Conservation (phyloP, 2,888 invertebrate genomes). For the Prenolepis imparis region DNA sequence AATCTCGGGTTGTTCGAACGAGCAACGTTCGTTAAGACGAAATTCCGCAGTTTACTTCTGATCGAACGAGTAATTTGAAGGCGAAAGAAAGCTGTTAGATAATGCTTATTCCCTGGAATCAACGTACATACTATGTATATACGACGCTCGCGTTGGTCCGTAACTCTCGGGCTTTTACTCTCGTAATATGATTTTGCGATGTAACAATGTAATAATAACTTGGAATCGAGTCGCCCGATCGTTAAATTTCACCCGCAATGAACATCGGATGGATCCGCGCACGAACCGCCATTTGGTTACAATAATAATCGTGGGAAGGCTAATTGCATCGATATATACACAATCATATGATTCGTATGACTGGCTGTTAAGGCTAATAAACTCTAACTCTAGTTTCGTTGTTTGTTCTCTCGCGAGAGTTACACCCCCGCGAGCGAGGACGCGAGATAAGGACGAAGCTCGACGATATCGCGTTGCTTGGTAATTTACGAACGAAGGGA, state of each 20-base stretch:
- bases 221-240: neutral
- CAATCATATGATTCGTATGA: conserved; percentile 42
- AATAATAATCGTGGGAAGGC: neutral
- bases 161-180: neutral
- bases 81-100: conserved; percentile 20
- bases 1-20: conserved; percentile 69
- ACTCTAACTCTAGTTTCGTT: conserved; percentile 40
- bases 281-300: neutral
- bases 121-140: too few relatives aligned
- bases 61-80: neutral
- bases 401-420: conserved; percentile 33
- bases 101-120: neutral
- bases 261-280: neutral
- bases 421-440: conserved; percentile 46
- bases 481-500: conserved; percentile 69
- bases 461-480: conserved; percentile 61
- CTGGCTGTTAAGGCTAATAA: conserved; percentile 41
- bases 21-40: conserved; percentile 51
- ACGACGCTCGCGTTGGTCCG: neutral
- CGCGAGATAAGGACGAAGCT: conserved; percentile 42
- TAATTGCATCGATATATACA: conserved; percentile 37
- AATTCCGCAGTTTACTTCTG: conserved; percentile 15
- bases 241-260: neutral
- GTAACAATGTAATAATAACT: neutral
- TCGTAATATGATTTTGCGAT: neutral